A percentile compares a stretch with the other conserved stretches of the same genome.
phyloP scores from a whole-genome alignment of 2,113 vertebrate genomes.

The Hemicordylus capensis region DNA sequence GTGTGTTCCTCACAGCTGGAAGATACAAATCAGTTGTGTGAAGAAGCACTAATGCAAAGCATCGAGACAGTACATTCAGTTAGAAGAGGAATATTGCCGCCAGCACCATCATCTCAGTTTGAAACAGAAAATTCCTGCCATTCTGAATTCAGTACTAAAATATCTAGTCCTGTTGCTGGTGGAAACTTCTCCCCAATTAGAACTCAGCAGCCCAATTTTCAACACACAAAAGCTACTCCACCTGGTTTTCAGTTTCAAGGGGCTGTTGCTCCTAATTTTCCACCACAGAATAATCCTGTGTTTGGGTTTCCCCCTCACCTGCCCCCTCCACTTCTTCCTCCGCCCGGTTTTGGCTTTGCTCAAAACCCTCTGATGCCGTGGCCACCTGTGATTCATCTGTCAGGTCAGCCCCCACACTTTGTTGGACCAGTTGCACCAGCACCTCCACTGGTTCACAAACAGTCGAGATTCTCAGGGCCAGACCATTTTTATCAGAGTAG shows the following conservation, averaged over 20 bases:
- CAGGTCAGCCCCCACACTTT: slow-evolving; percentile 78
- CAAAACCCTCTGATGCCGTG: slow-evolving; percentile 81
- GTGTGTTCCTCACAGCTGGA: slow-evolving; percentile 62
- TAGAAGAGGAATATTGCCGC: slow-evolving; percentile 70
- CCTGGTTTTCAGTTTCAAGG: slow-evolving; percentile 78
- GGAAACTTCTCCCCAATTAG: slow-evolving; percentile 73
- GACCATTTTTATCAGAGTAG: slow-evolving; percentile 79
- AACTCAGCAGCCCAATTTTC: slow-evolving; percentile 75
- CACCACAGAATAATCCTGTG: slow-evolving; percentile 70
- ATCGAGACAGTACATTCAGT: slow-evolving; percentile 79
- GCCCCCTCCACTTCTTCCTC: slow-evolving; percentile 80
- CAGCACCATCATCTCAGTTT: slow-evolving; percentile 71
- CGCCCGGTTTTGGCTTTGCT: slow-evolving; percentile 79
- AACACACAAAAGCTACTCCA: slow-evolving; percentile 70
- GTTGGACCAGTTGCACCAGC: slow-evolving; percentile 75
- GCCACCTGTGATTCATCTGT: slow-evolving; percentile 76
- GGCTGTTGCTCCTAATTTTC: slow-evolving; percentile 67
- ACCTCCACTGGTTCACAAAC: slow-evolving; percentile 65
- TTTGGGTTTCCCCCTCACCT: slow-evolving; percentile 83
- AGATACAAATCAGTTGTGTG: slow-evolving; percentile 61
- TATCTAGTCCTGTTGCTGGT: slow-evolving; percentile 63
- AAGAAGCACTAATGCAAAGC: slow-evolving; percentile 72
- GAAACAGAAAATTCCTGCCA: slow-evolving; percentile 70
- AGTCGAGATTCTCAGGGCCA: slow-evolving; percentile 76
- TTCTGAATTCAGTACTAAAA: slow-evolving; percentile 70